phyloP scores from a whole-genome alignment of 1,140 invertebrate genomes.

The Cyphomyrmex costatus region DNA sequence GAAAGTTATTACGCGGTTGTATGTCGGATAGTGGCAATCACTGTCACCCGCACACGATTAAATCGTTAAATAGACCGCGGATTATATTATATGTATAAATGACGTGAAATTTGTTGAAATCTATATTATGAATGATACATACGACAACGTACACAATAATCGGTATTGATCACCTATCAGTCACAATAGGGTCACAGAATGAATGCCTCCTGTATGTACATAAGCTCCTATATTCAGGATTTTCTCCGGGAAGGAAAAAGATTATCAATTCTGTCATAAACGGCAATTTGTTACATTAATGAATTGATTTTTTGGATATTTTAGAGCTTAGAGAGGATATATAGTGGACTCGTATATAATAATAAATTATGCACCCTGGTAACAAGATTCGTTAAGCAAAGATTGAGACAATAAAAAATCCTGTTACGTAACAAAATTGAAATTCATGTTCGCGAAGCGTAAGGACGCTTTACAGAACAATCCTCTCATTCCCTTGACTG shows the following conservation, averaged over 20 bases:
- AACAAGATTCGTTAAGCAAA: not conserved
- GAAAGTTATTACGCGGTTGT: constrained; percentile 2
- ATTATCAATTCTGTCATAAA: no score
- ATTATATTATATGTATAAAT: constrained; percentile 10
- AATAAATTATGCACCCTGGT: not conserved
- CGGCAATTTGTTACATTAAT: no score
- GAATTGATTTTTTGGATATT: no score
- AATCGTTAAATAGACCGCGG: constrained; percentile 42
- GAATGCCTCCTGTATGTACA: no score
- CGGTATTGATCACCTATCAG: constrained; percentile 7
- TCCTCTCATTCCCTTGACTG: not conserved
- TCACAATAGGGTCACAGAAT: not conserved
- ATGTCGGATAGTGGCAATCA: constrained; percentile 28
- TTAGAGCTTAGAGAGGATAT: no score
- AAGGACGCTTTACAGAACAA: constrained; percentile 31
- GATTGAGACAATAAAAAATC: not conserved
- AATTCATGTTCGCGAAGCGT: not conserved
- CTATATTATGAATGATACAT: constrained; percentile 7
- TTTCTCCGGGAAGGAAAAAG: no score
- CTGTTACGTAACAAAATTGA: constrained; percentile 37
- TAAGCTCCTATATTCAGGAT: no score
- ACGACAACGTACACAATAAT: not conserved
- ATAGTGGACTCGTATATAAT: no score
- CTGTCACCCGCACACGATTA: constrained; percentile 30
- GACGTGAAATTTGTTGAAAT: constrained; percentile 33